These are phyloP conservation scores for Melolontha melolontha DNA, from an alignment of 2,888 invertebrate genomes.

Conservation along the genomic window DNA sequence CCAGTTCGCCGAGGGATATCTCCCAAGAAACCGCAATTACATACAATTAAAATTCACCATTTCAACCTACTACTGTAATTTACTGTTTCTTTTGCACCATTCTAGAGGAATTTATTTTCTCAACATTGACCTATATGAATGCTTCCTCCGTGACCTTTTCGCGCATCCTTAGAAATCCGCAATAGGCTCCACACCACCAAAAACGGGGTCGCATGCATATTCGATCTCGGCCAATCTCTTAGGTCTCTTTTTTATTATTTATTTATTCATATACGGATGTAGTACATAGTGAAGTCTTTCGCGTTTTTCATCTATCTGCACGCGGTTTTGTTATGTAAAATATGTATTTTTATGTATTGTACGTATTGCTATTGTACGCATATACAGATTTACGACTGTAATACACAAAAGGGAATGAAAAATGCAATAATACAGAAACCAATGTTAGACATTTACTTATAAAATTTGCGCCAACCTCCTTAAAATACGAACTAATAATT, in stretches of 20 bases:
- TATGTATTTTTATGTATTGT: conserved; percentile 7
- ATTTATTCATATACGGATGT: conserved; percentile 21
- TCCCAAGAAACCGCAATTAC: neutral
- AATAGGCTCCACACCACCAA: neutral
- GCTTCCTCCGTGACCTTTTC: conserved; percentile 4
- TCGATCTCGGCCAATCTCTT: conserved; percentile 12
- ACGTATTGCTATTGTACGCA: no score
- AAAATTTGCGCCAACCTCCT: no score
- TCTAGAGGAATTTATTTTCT: conserved; percentile 4
- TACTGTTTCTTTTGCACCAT: conserved; percentile 12
- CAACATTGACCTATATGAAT: conserved; percentile 30
- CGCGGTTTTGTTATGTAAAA: conserved; percentile 28
- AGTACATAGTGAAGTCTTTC: no score
- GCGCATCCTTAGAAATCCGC: conserved; percentile 8
- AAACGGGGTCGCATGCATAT: conserved; percentile 35
- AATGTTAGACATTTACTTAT: no score
- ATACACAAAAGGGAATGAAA: no score
- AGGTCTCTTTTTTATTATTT: conserved; percentile 28
- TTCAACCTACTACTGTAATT: neutral
- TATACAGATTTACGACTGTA: no score
- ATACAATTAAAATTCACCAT: conserved; percentile 19
- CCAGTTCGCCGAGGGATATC: neutral
- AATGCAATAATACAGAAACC: no score
- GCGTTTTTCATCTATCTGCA: conserved; percentile 1
- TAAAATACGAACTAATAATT: no score